Evolutionary conservation across 1,140 invertebrate species (phyloP), one percentile per base, ranked within the genome.

Genomic region (Parasteatoda tepidariorum): DNA sequence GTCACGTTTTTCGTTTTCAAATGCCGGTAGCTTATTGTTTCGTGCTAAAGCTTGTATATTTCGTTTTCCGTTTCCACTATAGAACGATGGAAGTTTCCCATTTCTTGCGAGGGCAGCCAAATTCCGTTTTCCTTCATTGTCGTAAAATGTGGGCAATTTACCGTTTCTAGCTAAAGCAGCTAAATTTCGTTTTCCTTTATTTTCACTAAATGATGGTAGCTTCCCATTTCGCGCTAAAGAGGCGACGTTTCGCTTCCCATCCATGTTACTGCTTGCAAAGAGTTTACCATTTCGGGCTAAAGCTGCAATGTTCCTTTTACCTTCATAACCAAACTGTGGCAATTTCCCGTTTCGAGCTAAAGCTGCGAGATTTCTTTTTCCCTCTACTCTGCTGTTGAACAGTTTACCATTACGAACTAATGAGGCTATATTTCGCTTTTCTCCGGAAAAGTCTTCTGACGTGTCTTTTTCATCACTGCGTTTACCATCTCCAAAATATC

Each of bases 21-120:
- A 31, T 15, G 38, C 54, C 13, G 34, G 68, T 11, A 83, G 11
- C 30, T 64, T 62, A 6, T 67, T 67, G 18, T 57, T 71, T 28
- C 79, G 30, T 18, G 79, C 79, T 33, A 83, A 28, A 2, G 79
- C 48, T 48, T 33, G 31, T 41, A 83, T 18, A 15, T 83, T 83
- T 24, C 79, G 28, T 26, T 83, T 83, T 2, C 38, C 59, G 28
- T 38, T 22, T 28, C 28, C 55, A 33, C 57, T 34, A 6, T 22
- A 61, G 24, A 13, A 38, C 11, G 28, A 61, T 26, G 26, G 59
- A 31, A 83, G 30, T 24, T 64, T 71, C n/a, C 79, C 79, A 33
- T 68, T 83, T 28, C 79, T 28, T 24, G 68, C 67, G 30, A 83
- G 24, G 30, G 79, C 67, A 0, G 31, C 30, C 24, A 83, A 28